A percentile compares a stretch with the other conserved stretches of the same genome.
These are phyloP conservation scores for Dryomyza anilis DNA, from an alignment of 2,888 invertebrate genomes.

Conservation along the genomic window DNA sequence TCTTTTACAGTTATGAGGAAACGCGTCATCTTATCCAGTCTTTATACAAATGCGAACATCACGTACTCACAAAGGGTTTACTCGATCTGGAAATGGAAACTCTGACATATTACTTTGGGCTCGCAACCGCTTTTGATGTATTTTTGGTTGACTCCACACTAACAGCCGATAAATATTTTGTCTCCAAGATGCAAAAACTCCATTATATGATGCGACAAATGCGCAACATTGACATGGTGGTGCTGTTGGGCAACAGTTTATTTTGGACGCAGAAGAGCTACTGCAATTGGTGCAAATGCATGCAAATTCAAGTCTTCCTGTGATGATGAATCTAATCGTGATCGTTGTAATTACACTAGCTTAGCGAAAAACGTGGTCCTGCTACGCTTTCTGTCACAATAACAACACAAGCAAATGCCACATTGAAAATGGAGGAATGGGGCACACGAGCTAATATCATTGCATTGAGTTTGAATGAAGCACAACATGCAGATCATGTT, in stretches of 20 bases:
- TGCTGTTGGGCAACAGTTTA: slow-evolving; percentile 38
- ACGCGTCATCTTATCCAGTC: slow-evolving; percentile 45
- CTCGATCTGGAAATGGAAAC: slow-evolving; percentile 50
- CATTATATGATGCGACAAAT: slow-evolving; percentile 51
- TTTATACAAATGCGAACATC: slow-evolving; percentile 48
- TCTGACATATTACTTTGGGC: slow-evolving; percentile 49
- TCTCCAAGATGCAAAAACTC: slow-evolving; percentile 44
- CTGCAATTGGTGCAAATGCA: slow-evolving; percentile 53
- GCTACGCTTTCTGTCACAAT: slow-evolving; percentile 49
- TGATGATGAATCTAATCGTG: slow-evolving; percentile 55
- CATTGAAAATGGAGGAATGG: slow-evolving; percentile 22
- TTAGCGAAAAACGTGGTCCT: slow-evolving; percentile 49
- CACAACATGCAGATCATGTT: slow-evolving; percentile 1
- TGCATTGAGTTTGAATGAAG: slow-evolving; percentile 29
- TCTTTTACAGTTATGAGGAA: slow-evolving; percentile 43
- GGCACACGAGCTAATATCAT: slow-evolving; percentile 28
- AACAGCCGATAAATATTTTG: slow-evolving; percentile 32
- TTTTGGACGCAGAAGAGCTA: slow-evolving; percentile 51
- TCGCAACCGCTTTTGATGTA: slow-evolving; percentile 49
- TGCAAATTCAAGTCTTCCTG: slow-evolving; percentile 49
- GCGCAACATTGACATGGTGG: slow-evolving; percentile 46
- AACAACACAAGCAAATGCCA: background rate
- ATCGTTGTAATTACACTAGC: slow-evolving; percentile 49
- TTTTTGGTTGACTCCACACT: slow-evolving; percentile 43
- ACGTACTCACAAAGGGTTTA: slow-evolving; percentile 41